A percentile compares a stretch with the other conserved stretches of the same genome.
Conservation (phyloP, 2,888 invertebrate genomes). For the Polyommatus icarus region DNA sequence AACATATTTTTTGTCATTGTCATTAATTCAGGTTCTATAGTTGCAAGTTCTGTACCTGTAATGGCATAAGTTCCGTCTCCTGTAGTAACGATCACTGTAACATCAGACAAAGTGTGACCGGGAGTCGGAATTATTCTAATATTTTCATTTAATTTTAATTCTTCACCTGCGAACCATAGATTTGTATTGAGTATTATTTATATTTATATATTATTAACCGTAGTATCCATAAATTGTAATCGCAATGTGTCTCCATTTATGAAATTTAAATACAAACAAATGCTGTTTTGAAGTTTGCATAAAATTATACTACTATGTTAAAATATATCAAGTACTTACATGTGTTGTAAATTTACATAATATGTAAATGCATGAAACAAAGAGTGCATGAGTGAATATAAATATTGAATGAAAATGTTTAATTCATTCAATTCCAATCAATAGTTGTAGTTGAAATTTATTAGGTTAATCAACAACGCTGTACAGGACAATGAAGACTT, state of each 20-base stretch:
- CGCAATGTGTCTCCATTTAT: no score
- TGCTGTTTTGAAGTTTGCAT: no score
- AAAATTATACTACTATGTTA: no score
- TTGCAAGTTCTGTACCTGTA: conserved; percentile 79
- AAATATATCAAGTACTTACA: background rate
- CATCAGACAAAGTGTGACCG: conserved; percentile 94
- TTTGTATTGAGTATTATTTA: background rate
- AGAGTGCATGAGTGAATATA: background rate
- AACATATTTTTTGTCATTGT: background rate
- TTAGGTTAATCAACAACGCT: no score
- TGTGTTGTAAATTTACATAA: background rate
- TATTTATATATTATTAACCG: no score
- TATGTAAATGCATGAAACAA: background rate
- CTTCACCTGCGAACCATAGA: conserved; percentile 65
- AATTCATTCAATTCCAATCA: no score
- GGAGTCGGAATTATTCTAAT: conserved; percentile 90
- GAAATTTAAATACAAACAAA: no score
- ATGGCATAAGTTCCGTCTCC: conserved; percentile 82
- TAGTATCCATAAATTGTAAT: no score
- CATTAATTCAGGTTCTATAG: background rate
- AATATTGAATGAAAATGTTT: no score
- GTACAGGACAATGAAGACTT: no score
- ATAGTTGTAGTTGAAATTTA: no score
- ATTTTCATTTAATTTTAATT: conserved; percentile 83
- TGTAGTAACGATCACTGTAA: conserved; percentile 89